A percentile compares a stretch with the other conserved stretches of the same genome.
These are phyloP conservation scores for Baronia brevicornis DNA, from an alignment of 2,888 invertebrate species.

Conservation along the genomic window DNA sequence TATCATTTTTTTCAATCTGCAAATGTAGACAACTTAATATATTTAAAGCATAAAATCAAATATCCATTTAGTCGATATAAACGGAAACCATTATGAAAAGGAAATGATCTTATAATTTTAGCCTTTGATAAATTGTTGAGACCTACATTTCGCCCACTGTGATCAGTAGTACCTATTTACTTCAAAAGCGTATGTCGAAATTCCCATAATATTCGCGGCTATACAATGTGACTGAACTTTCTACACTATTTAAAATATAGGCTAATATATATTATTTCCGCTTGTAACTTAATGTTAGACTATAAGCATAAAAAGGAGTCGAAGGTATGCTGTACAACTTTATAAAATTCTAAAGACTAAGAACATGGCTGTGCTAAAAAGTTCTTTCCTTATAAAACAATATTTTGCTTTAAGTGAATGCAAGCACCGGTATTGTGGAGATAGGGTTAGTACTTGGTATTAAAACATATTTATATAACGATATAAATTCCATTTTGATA, in stretches of 20 bases:
- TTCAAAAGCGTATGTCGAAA: constrained; percentile 14
- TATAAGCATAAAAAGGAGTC: constrained; percentile 4
- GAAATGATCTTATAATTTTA: constrained; percentile 3
- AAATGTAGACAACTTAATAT: too few species aligned
- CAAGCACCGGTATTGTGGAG: background rate
- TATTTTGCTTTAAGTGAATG: constrained; percentile 4
- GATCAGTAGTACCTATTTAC: too few species aligned
- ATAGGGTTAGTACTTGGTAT: background rate
- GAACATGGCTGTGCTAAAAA: constrained; percentile 1
- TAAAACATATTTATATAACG: background rate
- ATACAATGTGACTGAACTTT: constrained; percentile 10
- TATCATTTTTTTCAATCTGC: too few species aligned
- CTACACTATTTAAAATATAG: background rate
- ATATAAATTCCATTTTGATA: too few species aligned
- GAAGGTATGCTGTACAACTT: constrained; percentile 2
- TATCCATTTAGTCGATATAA: background rate
- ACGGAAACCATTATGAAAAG: background rate
- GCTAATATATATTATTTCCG: constrained; percentile 1
- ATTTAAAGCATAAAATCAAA: too few species aligned
- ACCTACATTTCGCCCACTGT: constrained; percentile 11
- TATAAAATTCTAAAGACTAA: constrained; percentile 1
- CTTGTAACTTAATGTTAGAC: constrained; percentile 1
- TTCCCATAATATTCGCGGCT: constrained; percentile 7
- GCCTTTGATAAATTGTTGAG: constrained; percentile 11
- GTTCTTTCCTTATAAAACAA: constrained; percentile 9